Conservation (phyloP, 2,888 invertebrate species). For the Temnothorax ravouxi region DNA sequence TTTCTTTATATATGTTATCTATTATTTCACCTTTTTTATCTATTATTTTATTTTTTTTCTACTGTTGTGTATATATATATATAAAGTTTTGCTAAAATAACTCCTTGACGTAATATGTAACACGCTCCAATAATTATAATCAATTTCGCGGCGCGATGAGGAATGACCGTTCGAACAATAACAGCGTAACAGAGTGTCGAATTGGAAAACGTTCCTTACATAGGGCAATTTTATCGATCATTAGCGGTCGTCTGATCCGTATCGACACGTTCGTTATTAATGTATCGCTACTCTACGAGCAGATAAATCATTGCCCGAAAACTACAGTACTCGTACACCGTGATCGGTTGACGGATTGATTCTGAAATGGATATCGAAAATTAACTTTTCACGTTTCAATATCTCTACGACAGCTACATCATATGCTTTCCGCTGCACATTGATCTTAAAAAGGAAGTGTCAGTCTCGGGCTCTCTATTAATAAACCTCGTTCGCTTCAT, state of each 20-base stretch:
- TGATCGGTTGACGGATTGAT: slow-evolving; percentile 34
- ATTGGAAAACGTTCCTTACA: slow-evolving; percentile 35
- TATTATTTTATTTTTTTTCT: neutral
- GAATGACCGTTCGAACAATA: neutral
- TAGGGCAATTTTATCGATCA: slow-evolving; percentile 52
- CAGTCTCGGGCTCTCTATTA: slow-evolving; percentile 14
- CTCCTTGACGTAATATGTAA: neutral
- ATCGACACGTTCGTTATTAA: slow-evolving; percentile 33
- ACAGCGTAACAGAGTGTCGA: slow-evolving; percentile 30
- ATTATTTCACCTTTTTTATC: neutral
- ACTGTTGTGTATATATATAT: neutral
- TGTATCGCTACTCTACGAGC: slow-evolving; percentile 16
- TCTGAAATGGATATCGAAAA: slow-evolving; percentile 42
- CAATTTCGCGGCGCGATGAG: neutral
- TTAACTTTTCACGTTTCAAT: slow-evolving; percentile 20
- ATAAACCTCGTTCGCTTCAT: slow-evolving; percentile 13
- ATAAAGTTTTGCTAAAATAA: neutral
- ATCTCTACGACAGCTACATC: neutral
- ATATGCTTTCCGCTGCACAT: neutral
- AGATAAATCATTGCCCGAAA: slow-evolving; percentile 47
- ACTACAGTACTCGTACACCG: slow-evolving; percentile 17
- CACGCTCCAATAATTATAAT: slow-evolving; percentile 28
- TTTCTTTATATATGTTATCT: neutral
- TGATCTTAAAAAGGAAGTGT: slow-evolving; percentile 6
- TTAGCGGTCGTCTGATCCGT: slow-evolving; percentile 46